Base-by-base conservation (phyloP, 2,113 vertebrate species). In the Junco hyemalis region DNA sequence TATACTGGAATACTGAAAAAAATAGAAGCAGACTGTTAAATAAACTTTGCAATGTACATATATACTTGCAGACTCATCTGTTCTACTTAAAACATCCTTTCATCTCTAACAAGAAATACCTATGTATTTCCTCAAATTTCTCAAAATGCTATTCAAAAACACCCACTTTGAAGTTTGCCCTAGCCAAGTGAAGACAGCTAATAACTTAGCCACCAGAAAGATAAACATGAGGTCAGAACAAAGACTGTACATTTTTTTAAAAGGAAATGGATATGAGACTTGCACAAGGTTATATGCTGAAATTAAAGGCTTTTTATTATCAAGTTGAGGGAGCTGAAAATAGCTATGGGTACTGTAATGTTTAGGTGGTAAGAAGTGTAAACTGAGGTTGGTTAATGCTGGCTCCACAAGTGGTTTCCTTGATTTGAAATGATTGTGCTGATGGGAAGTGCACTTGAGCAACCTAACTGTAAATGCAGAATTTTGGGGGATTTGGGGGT, bases 51-150 rank as follows among this genome's bases (percentile, higher is more conserved):
- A 77, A 93, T 68, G 60, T 94, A 82, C 63, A 88, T 91, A 91
- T 25, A 51, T 78, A 80, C 42, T 95, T 20, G 35, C 11, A 85
- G 66, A 47, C 73, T 95, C 87, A 91, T 92, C 90, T 94, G 74
- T 84, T 96, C 90, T 88, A 90, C 87, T 95, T 95, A 96, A 87
- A 96, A 90, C 66, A 88, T 88, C n/a, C 94, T 97, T 96, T 97
- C 93, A 96, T 93, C 88, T 97, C 71, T 66, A 86, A 81, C 24
- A 83, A 83, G 90, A 93, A 88, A 90, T 91, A 96, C 95, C 81
- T 91, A 71, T 60, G 35, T 40, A 86, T 85, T 78, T 95, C 54
- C 88, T 93, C 93, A 95, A 70, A 95, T 96, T 96, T 95, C 79
- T 90, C 88, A 88, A 94, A 95, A 90, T 78, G 47, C 33, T 84